These are phyloP conservation scores for Delia radicum DNA, from an alignment of 1,140 invertebrate species.

Conservation along the genomic window DNA sequence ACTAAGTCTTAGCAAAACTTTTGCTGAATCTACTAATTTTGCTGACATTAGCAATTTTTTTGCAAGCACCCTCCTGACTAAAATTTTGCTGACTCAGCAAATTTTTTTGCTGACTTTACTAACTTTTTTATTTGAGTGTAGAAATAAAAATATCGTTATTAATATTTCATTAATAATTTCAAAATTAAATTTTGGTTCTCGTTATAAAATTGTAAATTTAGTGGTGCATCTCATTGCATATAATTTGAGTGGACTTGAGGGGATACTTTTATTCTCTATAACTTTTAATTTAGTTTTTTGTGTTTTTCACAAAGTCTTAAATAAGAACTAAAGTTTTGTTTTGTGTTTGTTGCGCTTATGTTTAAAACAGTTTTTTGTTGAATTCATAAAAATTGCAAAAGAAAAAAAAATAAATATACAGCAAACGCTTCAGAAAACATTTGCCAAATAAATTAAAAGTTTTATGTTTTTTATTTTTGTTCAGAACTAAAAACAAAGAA, in stretches of 20 bases:
- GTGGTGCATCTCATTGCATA: background rate
- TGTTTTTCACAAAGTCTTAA: background rate
- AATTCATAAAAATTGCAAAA: background rate
- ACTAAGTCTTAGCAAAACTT: no score
- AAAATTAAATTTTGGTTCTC: background rate
- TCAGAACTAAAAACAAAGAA: background rate
- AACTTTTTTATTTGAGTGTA: no score
- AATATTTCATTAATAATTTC: background rate
- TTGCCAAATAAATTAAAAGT: constrained; percentile 5
- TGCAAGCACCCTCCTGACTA: no score
- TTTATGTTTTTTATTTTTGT: background rate
- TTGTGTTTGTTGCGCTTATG: background rate
- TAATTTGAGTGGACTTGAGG: background rate
- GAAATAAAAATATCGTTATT: no score
- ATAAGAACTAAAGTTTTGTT: background rate
- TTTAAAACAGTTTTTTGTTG: background rate
- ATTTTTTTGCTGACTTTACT: no score
- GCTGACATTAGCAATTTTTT: no score
- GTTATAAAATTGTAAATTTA: background rate
- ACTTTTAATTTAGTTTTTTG: no score
- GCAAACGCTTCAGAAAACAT: background rate
- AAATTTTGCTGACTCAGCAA: no score
- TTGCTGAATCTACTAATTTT: no score
- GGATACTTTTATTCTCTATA: background rate
- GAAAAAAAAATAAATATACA: background rate